Evolutionary conservation across 92 coral and sea anemone genomes (phyloP).

Genomic region (Meandrina meandrites): DNA sequence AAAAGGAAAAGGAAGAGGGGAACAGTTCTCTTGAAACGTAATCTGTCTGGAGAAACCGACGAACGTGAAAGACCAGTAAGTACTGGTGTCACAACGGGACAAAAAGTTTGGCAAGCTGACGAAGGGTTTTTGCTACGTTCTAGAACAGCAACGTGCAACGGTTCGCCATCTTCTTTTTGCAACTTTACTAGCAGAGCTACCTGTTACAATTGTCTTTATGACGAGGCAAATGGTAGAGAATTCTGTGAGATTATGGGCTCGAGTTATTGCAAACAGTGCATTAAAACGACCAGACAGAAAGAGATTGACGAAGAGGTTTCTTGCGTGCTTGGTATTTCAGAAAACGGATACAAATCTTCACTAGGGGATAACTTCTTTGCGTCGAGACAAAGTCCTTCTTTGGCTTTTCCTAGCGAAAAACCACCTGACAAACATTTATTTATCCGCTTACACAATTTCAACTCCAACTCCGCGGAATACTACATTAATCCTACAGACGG

Average conservation of each 20-base stretch:
- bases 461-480: constrained; percentile 9
- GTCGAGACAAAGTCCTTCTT: background rate
- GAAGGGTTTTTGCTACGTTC: background rate
- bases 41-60: background rate
- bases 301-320: background rate
- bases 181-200: background rate
- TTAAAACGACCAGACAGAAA: background rate
- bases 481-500: constrained; percentile 13
- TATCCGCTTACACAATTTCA: constrained; percentile 23
- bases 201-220: constrained; percentile 5
- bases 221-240: background rate
- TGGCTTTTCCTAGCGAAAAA: background rate
- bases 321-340: background rate
- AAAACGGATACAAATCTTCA: background rate
- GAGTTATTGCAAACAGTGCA: constrained; percentile 12
- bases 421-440: constrained; percentile 18
- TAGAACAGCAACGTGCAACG: background rate
- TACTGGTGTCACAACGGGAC: background rate
- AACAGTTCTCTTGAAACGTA: background rate
- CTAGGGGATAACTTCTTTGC: background rate
- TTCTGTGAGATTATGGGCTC: constrained; percentile 45
- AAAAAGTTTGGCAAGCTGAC: background rate
- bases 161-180: background rate
- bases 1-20: background rate
- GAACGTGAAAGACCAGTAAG: background rate